Percentiles rank a stretch among this genome's conserved stretches.
phyloP scores from a whole-genome alignment of 1,140 invertebrate species.

The Aphelenchoides fujianensis region DNA sequence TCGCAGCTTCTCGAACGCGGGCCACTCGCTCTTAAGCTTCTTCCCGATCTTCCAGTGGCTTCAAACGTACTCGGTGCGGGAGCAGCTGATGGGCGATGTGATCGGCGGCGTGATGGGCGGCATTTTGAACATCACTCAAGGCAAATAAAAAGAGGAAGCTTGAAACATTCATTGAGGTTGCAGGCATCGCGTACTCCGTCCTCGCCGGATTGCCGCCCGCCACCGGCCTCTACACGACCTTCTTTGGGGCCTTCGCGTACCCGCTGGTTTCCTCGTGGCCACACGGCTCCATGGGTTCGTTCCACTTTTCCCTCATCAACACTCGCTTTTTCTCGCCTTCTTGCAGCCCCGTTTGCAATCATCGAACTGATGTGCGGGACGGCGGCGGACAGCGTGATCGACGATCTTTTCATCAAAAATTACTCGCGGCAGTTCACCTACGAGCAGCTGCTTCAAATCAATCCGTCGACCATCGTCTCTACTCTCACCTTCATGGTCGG shows the following conservation, averaged over 20 bases:
- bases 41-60: constrained; percentile 41
- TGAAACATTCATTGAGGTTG: neutral
- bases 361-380: constrained; percentile 27
- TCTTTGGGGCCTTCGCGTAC: neutral
- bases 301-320: neutral
- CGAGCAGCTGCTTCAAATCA: constrained; percentile 12
- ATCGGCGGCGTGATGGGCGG: constrained; percentile 41
- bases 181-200: constrained; percentile 8
- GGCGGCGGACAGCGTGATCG: constrained; percentile 20
- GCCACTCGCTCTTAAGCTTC: constrained; percentile 30
- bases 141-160: constrained; percentile 22
- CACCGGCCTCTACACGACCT: constrained; percentile 2
- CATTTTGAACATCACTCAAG: constrained; percentile 43
- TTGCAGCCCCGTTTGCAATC: constrained; percentile 10
- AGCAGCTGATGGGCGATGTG: constrained; percentile 30
- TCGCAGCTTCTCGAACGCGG: constrained; percentile 5
- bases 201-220: constrained; percentile 7
- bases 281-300: neutral
- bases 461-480: neutral
- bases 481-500: constrained; percentile 16
- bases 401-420: constrained; percentile 12
- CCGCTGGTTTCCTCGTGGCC: constrained; percentile 17
- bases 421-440: neutral
- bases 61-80: constrained; percentile 24
- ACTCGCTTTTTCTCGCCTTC: neutral